Evolutionary conservation across 2,888 invertebrate genomes (phyloP).

Genomic region (Crioceris asparagi): DNA sequence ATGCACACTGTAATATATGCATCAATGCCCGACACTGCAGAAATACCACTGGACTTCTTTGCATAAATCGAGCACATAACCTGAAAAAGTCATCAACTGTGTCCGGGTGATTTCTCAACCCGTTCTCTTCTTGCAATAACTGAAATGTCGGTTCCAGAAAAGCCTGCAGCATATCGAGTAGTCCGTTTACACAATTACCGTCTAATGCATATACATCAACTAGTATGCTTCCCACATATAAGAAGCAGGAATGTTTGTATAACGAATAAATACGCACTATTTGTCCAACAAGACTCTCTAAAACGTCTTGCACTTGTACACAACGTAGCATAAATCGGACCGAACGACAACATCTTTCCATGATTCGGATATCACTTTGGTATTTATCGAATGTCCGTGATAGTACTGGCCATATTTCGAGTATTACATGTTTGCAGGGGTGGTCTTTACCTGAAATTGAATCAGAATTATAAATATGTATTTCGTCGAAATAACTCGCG

Average conservation of each 20-base stretch:
- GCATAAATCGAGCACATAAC: slow-evolving; percentile 40
- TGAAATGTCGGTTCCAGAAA: slow-evolving; percentile 72
- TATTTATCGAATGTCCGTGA: slow-evolving; percentile 68
- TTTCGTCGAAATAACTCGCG: too few species aligned
- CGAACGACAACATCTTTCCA: slow-evolving; percentile 87
- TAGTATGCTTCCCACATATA: slow-evolving; percentile 81
- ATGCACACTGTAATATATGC: slow-evolving; percentile 71
- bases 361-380: slow-evolving; percentile 71
- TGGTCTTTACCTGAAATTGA: slow-evolving; percentile 26
- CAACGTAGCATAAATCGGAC: slow-evolving; percentile 83
- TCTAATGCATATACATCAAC: slow-evolving; percentile 80
- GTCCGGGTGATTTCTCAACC: slow-evolving; percentile 86
- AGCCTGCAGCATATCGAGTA: slow-evolving; percentile 77
- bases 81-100: slow-evolving; percentile 93
- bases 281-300: slow-evolving; percentile 74
- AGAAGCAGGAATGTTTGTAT: slow-evolving; percentile 81
- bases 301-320: slow-evolving; percentile 58
- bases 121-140: slow-evolving; percentile 66
- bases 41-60: slow-evolving; percentile 75
- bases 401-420: slow-evolving; percentile 79
- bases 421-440: slow-evolving; percentile 36
- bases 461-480: not conserved
- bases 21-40: slow-evolving; percentile 63
- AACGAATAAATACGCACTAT: slow-evolving; percentile 68
- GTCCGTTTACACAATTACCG: slow-evolving; percentile 60